Evolutionary conservation across 2,113 vertebrate species (phyloP), one percentile per base, ranked within the genome.

Genomic region (Plectropomus leopardus): DNA sequence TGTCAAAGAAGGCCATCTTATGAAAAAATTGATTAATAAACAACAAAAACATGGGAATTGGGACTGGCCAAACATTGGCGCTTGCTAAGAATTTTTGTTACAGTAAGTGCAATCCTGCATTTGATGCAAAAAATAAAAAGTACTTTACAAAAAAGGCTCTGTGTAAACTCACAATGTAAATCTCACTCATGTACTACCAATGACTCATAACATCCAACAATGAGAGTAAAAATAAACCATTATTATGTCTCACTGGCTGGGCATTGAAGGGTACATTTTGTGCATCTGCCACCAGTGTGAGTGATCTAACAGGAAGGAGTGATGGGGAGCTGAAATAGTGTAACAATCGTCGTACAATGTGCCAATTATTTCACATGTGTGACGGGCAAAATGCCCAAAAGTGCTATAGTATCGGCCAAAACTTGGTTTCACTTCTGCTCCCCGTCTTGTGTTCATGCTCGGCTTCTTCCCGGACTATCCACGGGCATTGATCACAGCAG

Each of bases 321-420:
- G 57, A 76, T 78, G 74, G 74, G 72, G 36, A 61, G 57, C 72
- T 72, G 57, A 75, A 72, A 26, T 61, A 16, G 73, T 55, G 19
- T 19, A 69, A 81, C 59, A 61, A 59, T 80, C 11, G 2, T 69
- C 45, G 5, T 15, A 40, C 28, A 48, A 26, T 51, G 40, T 17
- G 75, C 92, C 92, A 93, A 93, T 93, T 93, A 93, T 91, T 88
- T 91, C 86, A 70, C 80, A 85, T 36, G 26, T 74, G 16, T 34
- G n/a, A 84, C 68, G 55, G 51, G 36, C 42, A 36, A 74, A 83
- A 69, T 83, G 67, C 32, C 53, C 48, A 6, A 34, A 79, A 86
- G 51, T 14, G 58, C 32, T 40, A 42, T 28, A 50, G 21, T 34
- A 40, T 36, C 44, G n/a, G 34, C 74, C 24, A 48, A 54, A 81